phyloP scores from a whole-genome alignment of 1,140 invertebrate genomes.

The Panulirus ornatus region DNA sequence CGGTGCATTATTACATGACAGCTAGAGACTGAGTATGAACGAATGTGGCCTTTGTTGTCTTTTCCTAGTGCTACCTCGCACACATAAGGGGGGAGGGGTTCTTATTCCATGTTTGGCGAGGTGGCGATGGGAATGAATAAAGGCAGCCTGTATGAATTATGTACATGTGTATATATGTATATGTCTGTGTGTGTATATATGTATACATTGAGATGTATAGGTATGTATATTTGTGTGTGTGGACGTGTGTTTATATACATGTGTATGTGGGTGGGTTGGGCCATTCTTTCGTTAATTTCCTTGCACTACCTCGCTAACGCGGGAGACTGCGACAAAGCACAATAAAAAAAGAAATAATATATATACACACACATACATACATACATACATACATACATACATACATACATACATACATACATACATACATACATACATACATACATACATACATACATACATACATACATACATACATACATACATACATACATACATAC shows the following conservation, averaged over 20 bases:
- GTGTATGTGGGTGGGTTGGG: background rate
- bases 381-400: constrained; percentile 3
- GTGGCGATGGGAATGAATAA: too few species aligned
- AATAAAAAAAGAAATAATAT: background rate
- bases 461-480: constrained; percentile 16
- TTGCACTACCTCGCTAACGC: background rate
- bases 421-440: constrained; percentile 31
- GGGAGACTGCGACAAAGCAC: too few species aligned
- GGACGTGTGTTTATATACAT: constrained; percentile 33
- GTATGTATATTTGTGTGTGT: too few species aligned
- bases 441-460: constrained; percentile 30
- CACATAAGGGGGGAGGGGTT: too few species aligned
- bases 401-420: constrained; percentile 26
- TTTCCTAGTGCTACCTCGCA: too few species aligned
- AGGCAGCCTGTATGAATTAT: too few species aligned
- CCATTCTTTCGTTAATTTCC: background rate
- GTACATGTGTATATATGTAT: background rate
- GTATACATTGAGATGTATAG: too few species aligned
- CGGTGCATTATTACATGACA: too few species aligned
- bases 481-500: constrained; percentile 25
- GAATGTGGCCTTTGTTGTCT: too few species aligned
- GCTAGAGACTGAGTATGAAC: too few species aligned
- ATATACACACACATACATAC: constrained; percentile 18
- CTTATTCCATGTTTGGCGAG: too few species aligned
- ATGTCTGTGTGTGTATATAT: constrained; percentile 24